Evolutionary conservation across 2,113 vertebrate species (phyloP).

Genomic region (human (Homo sapiens)): GRCh38 chr14:99879501-99880000

Average conservation of each 20-base stretch:
- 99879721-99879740: conserved; percentile 47
- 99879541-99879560: not conserved
- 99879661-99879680: not conserved
- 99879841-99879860: not conserved
- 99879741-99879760: conserved; percentile 33
- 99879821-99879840: not conserved
- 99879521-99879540: not conserved
- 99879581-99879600: not conserved
- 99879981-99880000: conserved; percentile 56
- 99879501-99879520: conserved; percentile 3
- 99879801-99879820: not conserved
- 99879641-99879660: too few species aligned
- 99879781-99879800: rapidly evolving
- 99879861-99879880: conserved; percentile 3
- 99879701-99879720: not conserved
- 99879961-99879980: conserved; percentile 59
- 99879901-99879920: conserved; percentile 62
- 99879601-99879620: not conserved
- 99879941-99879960: conserved; percentile 50
- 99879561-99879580: not conserved
- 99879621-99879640: not conserved
- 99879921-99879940: conserved; percentile 67
- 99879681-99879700: not conserved
- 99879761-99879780: not conserved
- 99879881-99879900: conserved; percentile 2